phyloP scores from a whole-genome alignment of 1,140 invertebrate genomes.

The Leptopilina clavipes region DNA sequence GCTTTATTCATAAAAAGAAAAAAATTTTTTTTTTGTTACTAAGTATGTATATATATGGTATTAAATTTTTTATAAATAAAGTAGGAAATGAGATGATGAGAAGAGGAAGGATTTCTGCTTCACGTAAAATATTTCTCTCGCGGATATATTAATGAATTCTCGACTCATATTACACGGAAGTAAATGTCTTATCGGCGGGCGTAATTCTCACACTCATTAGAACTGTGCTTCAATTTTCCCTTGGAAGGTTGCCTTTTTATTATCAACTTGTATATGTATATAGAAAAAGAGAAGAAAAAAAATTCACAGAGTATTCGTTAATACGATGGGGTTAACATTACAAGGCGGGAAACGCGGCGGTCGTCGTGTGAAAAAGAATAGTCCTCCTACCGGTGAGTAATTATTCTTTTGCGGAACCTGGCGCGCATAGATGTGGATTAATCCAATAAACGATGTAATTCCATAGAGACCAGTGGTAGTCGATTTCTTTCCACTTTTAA shows the following conservation, averaged over 20 bases:
- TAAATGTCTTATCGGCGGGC: not conserved
- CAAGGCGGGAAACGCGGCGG: constrained; percentile 38
- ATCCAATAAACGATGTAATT: constrained; percentile 23
- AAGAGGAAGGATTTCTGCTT: constrained; percentile 7
- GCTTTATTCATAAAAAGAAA: not conserved
- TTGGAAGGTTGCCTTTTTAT: constrained; percentile 4
- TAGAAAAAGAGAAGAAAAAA: too few species aligned
- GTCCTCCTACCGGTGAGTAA: not conserved
- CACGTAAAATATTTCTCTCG: not conserved
- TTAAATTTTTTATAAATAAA: too few species aligned
- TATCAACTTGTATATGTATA: not conserved
- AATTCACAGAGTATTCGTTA: constrained; percentile 47
- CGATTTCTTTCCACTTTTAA: constrained; percentile 21
- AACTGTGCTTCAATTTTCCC: constrained; percentile 1
- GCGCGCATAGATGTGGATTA: constrained; percentile 2
- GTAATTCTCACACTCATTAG: constrained; percentile 30
- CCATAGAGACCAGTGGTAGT: not conserved
- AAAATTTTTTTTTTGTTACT: not conserved
- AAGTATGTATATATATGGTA: too few species aligned
- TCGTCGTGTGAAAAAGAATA: constrained; percentile 45
- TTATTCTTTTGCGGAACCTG: not conserved
- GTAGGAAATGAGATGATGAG: not conserved
- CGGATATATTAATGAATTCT: constrained; percentile 28
- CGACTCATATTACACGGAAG: constrained; percentile 9
- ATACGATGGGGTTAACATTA: constrained; percentile 52